phyloP scores from a whole-genome alignment of 2,797 vertebrate genomes.

The Chiloscyllium punctatum region DNA sequence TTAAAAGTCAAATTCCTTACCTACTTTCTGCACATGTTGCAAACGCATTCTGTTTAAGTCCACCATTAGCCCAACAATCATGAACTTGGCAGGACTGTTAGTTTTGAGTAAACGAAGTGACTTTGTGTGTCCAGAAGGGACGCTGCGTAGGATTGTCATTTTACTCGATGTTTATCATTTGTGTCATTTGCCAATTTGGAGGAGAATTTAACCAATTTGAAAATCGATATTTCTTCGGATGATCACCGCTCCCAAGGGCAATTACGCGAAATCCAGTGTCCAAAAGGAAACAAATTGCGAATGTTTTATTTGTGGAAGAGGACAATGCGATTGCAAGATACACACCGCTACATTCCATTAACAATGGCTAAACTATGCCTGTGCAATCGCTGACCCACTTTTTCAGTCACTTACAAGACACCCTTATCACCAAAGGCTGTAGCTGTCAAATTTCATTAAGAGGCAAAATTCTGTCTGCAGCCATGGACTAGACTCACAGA shows the following conservation, averaged over 20 bases:
- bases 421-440: constrained; percentile 15
- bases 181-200: neutral
- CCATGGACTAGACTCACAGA: constrained; percentile 25
- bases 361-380: neutral
- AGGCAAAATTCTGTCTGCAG: constrained; percentile 34
- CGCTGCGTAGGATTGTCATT: neutral
- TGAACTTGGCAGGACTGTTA: neutral
- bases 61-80: neutral
- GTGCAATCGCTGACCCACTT: neutral
- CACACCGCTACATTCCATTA: neutral
- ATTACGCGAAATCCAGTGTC: neutral
- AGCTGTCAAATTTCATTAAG: constrained; percentile 38
- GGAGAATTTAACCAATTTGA: neutral
- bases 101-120: neutral
- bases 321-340: neutral
- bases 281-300: neutral
- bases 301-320: neutral
- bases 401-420: constrained; percentile 16
- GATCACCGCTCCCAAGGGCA: neutral
- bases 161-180: neutral
- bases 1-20: neutral
- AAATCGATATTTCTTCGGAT: neutral
- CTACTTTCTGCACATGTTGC: neutral
- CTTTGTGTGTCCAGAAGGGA: neutral
- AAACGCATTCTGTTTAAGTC: neutral